Base-by-base conservation (phyloP, 2,888 invertebrate genomes). In the Rotaria magnacalcarata region DNA sequence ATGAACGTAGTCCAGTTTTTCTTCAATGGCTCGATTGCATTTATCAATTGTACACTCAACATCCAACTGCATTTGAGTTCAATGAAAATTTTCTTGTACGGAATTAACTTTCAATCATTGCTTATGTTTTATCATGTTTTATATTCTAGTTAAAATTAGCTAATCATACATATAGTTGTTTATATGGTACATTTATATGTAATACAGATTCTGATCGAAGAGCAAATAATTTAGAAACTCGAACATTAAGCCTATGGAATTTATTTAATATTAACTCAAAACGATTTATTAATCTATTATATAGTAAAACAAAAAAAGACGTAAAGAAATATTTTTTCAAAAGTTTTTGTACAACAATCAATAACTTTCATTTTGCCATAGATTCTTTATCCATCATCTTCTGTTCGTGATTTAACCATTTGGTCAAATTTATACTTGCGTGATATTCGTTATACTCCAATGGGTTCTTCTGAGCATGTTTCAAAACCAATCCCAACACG, bases 21-120 rank as follows among this genome's bases (percentile, higher is more conserved):
- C 92, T 98, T 87, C 98, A 99, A 92, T 99, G 97, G 96, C 93
- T 99, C 75, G 98, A 98, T 91, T 95, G 96, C 90, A 95, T 98
- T 8, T 95, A 96, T 92, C 98, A 99, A 92, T 93, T 97, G 88
- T 93, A 94, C 89, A 90, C 92, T 87, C 96, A 97, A 92, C 96
- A 95, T 91, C 95, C 96, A 1, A 95, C 95, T 91, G 94, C 94
- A 90, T 99, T 99, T 92, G 95, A 98, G 92, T 97, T 98, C 92
- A 86, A 86, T 58, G 86, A 86, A 85, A 86, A 52, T 19, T 86
- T 86, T 80, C 54, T 86, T 21, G 84, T 84, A 84, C 11, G 54
- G 14, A 21, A 21, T 54, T 7, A 54, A 54, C 5, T 54, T 54
- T 4, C 4, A 75, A 43, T 24, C 19, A 75, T 8, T 75, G 10